A percentile compares a stretch with the other conserved stretches of the same genome.
These are phyloP conservation scores for Nomada ruficornis DNA, from an alignment of 2,888 invertebrate species.

Conservation along the genomic window DNA sequence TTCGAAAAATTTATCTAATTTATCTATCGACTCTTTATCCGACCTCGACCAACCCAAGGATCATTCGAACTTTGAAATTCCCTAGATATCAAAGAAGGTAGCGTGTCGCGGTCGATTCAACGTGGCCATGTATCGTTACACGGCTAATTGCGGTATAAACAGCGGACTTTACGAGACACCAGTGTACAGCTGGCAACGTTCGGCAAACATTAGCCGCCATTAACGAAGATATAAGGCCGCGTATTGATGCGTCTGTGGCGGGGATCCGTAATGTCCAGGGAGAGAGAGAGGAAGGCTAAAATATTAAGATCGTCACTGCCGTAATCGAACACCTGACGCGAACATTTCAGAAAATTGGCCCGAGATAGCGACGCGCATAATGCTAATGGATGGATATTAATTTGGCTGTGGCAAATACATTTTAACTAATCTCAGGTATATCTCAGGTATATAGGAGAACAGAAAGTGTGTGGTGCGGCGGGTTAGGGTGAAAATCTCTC, in stretches of 20 bases:
- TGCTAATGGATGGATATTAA: conserved; percentile 64
- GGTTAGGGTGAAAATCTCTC: background rate
- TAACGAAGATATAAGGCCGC: conserved; percentile 73
- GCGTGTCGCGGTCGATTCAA: conserved; percentile 58
- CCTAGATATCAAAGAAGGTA: conserved; percentile 41
- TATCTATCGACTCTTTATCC: too few relatives aligned
- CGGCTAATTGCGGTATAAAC: conserved; percentile 82
- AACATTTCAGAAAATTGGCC: conserved; percentile 52
- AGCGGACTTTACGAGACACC: conserved; percentile 79
- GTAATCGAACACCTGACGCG: conserved; percentile 60
- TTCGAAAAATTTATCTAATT: too few relatives aligned
- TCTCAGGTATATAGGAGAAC: background rate
- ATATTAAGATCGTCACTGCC: conserved; percentile 57
- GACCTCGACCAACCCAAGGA: too few relatives aligned
- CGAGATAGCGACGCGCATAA: conserved; percentile 51
- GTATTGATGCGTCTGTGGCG: conserved; percentile 54
- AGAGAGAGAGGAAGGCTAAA: conserved; percentile 39
- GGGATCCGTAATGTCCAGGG: conserved; percentile 43
- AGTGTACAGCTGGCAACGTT: conserved; percentile 78
- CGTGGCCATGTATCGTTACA: conserved; percentile 74
- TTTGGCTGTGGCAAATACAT: conserved; percentile 47
- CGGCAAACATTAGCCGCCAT: conserved; percentile 81
- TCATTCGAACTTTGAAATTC: conserved; percentile 17
- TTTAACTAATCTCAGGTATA: conserved; percentile 50
- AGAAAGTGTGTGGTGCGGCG: background rate